These are phyloP conservation scores for Malurus elegans DNA, from an alignment of 2,113 vertebrate species.

Conservation along the genomic window DNA sequence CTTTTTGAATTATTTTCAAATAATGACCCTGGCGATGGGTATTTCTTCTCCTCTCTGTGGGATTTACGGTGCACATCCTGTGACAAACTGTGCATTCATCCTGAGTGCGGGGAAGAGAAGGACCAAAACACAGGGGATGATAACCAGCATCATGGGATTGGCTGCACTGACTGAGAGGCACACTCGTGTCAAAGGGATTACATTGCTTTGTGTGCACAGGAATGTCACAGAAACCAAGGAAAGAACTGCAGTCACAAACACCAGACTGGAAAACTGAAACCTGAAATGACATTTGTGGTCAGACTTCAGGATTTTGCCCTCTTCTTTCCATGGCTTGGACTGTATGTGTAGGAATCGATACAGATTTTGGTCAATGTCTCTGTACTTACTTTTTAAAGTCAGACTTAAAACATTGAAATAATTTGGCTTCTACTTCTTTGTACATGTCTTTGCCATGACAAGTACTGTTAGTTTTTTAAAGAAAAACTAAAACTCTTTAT, in stretches of 20 bases:
- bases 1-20: neutral
- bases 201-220: neutral
- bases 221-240: neutral
- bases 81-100: neutral
- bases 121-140: neutral
- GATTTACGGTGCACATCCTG: neutral
- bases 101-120: neutral
- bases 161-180: neutral
- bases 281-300: neutral
- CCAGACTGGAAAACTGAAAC: neutral
- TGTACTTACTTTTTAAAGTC: neutral
- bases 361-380: neutral
- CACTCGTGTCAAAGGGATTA: accelerated
- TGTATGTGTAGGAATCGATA: neutral
- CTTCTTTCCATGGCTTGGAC: neutral
- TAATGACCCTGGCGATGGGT: neutral
- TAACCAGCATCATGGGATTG: neutral
- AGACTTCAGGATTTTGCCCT: neutral
- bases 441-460: conserved; percentile 35
- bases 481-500: neutral
- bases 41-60: neutral
- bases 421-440: conserved; percentile 19
- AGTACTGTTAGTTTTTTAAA: conserved; percentile 51
- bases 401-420: neutral
- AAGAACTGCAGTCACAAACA: neutral